Percentiles rank a stretch among this genome's conserved stretches.
Conservation (phyloP, 2,113 vertebrate species). For the Microtus montanus region DNA sequence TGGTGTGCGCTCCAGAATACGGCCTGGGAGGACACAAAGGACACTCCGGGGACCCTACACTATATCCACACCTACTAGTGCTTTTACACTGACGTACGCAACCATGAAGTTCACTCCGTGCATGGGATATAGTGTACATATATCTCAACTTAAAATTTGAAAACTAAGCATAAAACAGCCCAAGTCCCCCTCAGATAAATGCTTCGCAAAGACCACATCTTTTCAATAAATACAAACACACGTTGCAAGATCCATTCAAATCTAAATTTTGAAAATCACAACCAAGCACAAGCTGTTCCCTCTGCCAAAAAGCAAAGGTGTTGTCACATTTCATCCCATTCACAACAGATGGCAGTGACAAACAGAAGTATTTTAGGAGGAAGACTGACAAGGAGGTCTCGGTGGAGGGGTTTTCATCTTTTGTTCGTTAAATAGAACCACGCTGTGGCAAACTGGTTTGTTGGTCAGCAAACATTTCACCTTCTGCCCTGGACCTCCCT, state of each 20-base stretch:
- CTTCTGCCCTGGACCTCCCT: background rate
- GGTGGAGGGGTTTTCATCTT: slow-evolving; percentile 62
- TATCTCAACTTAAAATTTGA: slow-evolving; percentile 16
- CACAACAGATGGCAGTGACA: slow-evolving; percentile 80
- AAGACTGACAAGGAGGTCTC: slow-evolving; percentile 74
- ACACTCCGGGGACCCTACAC: background rate
- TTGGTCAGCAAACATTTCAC: slow-evolving; percentile 46
- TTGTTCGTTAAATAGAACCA: slow-evolving; percentile 63
- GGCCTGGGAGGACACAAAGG: background rate
- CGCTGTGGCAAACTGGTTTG: background rate
- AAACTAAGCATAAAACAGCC: background rate
- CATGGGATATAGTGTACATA: background rate
- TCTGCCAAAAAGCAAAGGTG: slow-evolving; percentile 75
- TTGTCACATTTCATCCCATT: slow-evolving; percentile 75
- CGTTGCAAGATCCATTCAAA: slow-evolving; percentile 63
- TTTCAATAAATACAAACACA: slow-evolving; percentile 49
- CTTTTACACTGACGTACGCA: background rate
- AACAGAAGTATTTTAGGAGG: slow-evolving; percentile 79
- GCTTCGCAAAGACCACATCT: slow-evolving; percentile 9
- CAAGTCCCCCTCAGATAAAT: background rate
- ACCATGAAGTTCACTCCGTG: background rate
- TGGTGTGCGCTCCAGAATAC: background rate
- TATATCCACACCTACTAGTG: background rate
- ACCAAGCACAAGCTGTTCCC: slow-evolving; percentile 38
- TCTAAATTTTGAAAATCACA: slow-evolving; percentile 57